Conservation (phyloP, 2,797 vertebrate genomes). For the Labeo calbasu region DNA sequence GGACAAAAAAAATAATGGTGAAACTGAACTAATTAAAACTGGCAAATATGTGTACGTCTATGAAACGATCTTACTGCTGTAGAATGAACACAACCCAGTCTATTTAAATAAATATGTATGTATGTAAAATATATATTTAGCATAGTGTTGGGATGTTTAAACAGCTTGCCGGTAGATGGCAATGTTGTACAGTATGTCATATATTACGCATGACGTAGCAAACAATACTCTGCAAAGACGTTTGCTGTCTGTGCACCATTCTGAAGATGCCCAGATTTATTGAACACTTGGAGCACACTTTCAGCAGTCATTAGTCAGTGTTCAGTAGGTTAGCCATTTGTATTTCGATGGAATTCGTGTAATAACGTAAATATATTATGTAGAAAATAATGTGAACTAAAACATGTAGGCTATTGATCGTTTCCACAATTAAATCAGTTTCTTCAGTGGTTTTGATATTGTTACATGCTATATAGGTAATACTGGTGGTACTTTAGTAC, state of each 20-base stretch:
- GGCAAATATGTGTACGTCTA: not conserved
- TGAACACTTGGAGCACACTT: not conserved
- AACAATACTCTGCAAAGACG: constrained; percentile 37
- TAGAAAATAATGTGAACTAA: not conserved
- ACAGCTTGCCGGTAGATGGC: constrained; percentile 56
- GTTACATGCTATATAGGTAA: not conserved
- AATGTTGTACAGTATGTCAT: constrained; percentile 57
- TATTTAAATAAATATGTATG: not conserved
- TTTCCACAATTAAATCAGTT: not conserved
- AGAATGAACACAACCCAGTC: not conserved
- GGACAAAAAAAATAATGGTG: not conserved
- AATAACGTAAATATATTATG: not conserved
- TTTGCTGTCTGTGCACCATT: constrained; percentile 47
- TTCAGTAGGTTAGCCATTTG: not conserved
- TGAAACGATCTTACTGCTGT: not conserved
- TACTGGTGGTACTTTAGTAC: too few relatives aligned
- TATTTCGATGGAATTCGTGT: not conserved
- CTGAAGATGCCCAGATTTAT: constrained; percentile 38
- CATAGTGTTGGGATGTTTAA: not conserved
- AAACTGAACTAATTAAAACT: not conserved
- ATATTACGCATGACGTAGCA: constrained; percentile 39
- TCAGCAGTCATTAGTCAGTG: not conserved
- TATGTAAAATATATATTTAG: not conserved
- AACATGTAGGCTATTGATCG: not conserved
- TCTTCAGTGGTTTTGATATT: not conserved